Base-by-base conservation (phyloP, 2,888 invertebrate species). In the Empis livida region DNA sequence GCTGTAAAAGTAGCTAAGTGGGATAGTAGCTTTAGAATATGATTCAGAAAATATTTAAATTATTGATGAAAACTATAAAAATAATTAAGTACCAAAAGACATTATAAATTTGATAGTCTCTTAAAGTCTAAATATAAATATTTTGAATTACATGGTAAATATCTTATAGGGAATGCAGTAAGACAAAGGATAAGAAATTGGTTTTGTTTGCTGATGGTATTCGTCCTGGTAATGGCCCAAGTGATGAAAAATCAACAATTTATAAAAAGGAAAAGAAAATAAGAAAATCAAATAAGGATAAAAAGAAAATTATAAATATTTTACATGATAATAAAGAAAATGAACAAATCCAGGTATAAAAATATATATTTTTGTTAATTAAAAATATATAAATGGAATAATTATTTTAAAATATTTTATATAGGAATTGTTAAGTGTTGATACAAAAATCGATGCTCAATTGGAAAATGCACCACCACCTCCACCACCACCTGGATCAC, bases 391-490 rank as follows among this genome's bases (percentile, higher is more conserved):
- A 2, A 27, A 27, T 27, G n/a, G n/a, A 8, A 27, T 27, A 27
- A 27, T 27, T 27, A 8, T 6, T 27, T 27, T 27, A 20, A 8
- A 27, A 20, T 20, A 20, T 20, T 27, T 27, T 27, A 27, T 17
- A 39, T 17, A 39, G 39, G 39, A 39, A 39, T 17, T 39, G 8
- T 13, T 39, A 10, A 39, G 56, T 10, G 16, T 41, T 10, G 54
- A 56, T n/a, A 48, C 41, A 11, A 60, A 58, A 54, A 50, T 55
- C n/a, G 57, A 58, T 46, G 52, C 55, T 8, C 56, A 60, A 9
- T 40, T 61, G 3, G 58, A 59, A 32, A 56, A 53, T 46, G 54
- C 53, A 8, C 59, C 59, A 16, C 60, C 62, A 11, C 65, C 67
- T 14, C 59, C 63, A 0, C 67, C 67, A 3, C 63, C 63, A 0